Evolutionary conservation across 1,140 invertebrate genomes (phyloP), one percentile per base, ranked within the genome.

Genomic region (Brachionus koreanus): DNA sequence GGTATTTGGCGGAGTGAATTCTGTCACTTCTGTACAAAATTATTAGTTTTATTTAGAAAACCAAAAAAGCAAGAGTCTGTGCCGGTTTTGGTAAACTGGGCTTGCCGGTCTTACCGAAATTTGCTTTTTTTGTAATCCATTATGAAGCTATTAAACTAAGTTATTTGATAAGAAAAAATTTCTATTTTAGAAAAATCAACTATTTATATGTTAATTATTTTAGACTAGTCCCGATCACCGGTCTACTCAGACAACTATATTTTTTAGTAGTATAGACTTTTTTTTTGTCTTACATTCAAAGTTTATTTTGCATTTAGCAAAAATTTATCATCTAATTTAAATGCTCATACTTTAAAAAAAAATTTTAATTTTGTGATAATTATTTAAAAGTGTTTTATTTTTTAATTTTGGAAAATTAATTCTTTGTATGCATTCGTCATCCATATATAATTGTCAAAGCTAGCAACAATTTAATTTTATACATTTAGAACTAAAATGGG

Each of bases 61-160:
- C 49, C 19, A 23, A 57, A 57, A 57, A 57, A 57, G 49, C 49
- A 57, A 57, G n/a, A 57, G 19, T 57, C 49, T 23, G 19, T 16
- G 49, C 49, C 49, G 49, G 49, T 57, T 19, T 57, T 16, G 49
- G n/a, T 57, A 57, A 57, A 57, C 35, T 37, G 65, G 65, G 33
- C 35, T 65, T 65, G 25, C 16, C 33, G 33, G 65, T 69, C 69
- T 74, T 74, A 74, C 69, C 69, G 37, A 74, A 74, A 74, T 46
- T 74, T 74, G 33, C 69, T 74, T 46, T 46, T 74, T 74, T 74
- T 74, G 37, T 74, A 46, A 74, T 74, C 69, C 65, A 69, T 69
- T 69, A 39, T 69, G 6, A 65, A 69, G 35, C 42, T 39, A 69
- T 19, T 39, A 12, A 69, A 39, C 16, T 69, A 37, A 42, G 35